Percentiles rank a stretch among this genome's conserved stretches.
phyloP scores from a whole-genome alignment of 2,113 vertebrate genomes.

The Aphyosemion australe region DNA sequence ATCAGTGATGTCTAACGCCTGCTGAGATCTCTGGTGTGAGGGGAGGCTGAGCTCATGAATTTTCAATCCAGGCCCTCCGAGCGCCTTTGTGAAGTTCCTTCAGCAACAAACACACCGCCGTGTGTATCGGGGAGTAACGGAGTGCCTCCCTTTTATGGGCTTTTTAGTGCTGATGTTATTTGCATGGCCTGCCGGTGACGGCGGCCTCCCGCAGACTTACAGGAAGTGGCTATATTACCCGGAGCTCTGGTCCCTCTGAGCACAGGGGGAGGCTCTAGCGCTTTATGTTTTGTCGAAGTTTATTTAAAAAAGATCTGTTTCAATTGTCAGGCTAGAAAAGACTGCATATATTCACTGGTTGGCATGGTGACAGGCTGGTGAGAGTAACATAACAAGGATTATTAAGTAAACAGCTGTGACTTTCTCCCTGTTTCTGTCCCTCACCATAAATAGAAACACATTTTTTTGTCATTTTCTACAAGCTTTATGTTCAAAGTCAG shows the following conservation, averaged over 20 bases:
- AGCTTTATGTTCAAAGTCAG: slow-evolving; percentile 34
- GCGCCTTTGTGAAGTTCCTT: slow-evolving; percentile 47
- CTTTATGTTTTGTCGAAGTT: slow-evolving; percentile 51
- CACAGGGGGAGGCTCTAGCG: slow-evolving; percentile 52
- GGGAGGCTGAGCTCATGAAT: slow-evolving; percentile 61
- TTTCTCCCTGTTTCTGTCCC: not conserved
- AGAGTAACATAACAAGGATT: not conserved
- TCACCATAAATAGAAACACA: too few relatives aligned
- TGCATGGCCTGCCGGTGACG: slow-evolving; percentile 56
- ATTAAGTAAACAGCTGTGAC: not conserved
- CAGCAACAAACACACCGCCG: slow-evolving; percentile 29
- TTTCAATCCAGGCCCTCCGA: slow-evolving; percentile 34
- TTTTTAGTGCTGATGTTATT: slow-evolving; percentile 61
- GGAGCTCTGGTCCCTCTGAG: slow-evolving; percentile 42
- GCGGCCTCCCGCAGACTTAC: slow-evolving; percentile 49
- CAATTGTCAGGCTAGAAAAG: slow-evolving; percentile 44
- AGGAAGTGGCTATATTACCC: slow-evolving; percentile 61
- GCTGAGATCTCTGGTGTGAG: slow-evolving; percentile 57
- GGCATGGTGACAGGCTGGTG: slow-evolving; percentile 55
- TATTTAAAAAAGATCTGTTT: slow-evolving; percentile 51
- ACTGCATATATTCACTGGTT: slow-evolving; percentile 44
- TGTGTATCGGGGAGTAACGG: slow-evolving; percentile 25
- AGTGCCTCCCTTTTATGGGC: slow-evolving; percentile 39
- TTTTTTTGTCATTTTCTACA: slow-evolving; percentile 6
- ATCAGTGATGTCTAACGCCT: slow-evolving; percentile 51